Evolutionary conservation across 2,797 vertebrate genomes (phyloP).

Genomic region (Girardinus metallicus): DNA sequence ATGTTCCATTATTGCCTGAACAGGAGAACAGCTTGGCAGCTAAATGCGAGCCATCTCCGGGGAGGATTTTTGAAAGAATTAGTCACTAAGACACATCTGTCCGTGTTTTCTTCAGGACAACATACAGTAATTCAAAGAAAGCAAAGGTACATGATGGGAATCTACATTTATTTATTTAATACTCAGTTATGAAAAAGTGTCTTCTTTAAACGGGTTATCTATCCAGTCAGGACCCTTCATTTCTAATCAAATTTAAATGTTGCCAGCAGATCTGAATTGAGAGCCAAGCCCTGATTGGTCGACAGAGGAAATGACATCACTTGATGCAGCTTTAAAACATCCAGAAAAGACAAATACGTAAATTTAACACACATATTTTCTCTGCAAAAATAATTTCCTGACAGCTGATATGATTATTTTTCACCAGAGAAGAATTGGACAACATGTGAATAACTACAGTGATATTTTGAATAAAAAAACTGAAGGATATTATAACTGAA

Average conservation of each 20-base stretch:
- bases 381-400: not conserved
- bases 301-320: not conserved
- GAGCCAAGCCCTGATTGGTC: not conserved
- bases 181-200: not conserved
- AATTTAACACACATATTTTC: not conserved
- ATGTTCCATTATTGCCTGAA: constrained; percentile 39
- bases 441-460: not conserved
- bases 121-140: not conserved
- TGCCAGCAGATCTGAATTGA: not conserved
- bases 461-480: not conserved
- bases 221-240: not conserved
- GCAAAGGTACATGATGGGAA: not conserved
- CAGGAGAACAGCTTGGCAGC: constrained; percentile 47
- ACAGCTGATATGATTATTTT: not conserved
- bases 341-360: not conserved
- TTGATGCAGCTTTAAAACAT: not conserved
- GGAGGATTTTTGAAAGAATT: constrained; percentile 33
- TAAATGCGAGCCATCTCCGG: constrained; percentile 39
- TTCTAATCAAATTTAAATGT: not conserved
- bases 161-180: not conserved
- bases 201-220: not conserved
- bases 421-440: not conserved
- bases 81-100: constrained; percentile 34
- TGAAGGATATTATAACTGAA: not conserved
- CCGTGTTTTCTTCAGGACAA: constrained; percentile 9